Conservation (phyloP, 2,113 vertebrate species). For the Bostrychus sinensis region DNA sequence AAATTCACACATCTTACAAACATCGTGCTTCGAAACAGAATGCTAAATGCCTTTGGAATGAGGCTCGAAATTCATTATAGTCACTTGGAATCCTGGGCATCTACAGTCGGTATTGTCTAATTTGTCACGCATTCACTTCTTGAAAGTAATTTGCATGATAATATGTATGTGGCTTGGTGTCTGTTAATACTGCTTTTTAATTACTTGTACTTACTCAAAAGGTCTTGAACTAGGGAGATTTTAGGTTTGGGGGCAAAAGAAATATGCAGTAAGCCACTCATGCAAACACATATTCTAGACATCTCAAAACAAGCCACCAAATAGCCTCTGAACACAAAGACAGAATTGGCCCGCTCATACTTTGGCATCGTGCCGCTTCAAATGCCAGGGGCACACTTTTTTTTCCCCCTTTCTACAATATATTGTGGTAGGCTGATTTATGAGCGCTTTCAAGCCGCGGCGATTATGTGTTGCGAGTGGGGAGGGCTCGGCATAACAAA, state of each 20-base stretch:
- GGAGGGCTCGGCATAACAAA: constrained; percentile 50
- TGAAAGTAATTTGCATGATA: constrained; percentile 2
- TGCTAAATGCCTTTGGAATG: not conserved
- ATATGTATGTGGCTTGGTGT: not conserved
- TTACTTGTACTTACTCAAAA: not conserved
- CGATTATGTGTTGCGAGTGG: constrained; percentile 54
- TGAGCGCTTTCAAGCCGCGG: constrained; percentile 62
- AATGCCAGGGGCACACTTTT: constrained; percentile 63
- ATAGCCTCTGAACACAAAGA: constrained; percentile 31
- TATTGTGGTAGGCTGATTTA: constrained; percentile 70
- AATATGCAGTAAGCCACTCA: constrained; percentile 19
- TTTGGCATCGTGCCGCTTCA: constrained; percentile 54
- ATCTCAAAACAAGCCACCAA: constrained; percentile 36
- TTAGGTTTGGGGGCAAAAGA: constrained; percentile 13
- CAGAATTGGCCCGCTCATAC: constrained; percentile 50
- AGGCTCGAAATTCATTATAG: not conserved
- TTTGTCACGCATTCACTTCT: constrained; percentile 3
- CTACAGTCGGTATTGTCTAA: not conserved
- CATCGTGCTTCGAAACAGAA: not conserved
- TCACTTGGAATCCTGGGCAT: constrained; percentile 2
- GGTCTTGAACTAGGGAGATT: not conserved
- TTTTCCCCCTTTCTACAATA: constrained; percentile 42
- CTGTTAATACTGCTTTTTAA: not conserved
- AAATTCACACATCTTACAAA: not conserved
- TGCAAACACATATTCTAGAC: constrained; percentile 13